Evolutionary conservation across 2,113 vertebrate species (phyloP).

Genomic region (Sminthopsis crassicaudata): DNA sequence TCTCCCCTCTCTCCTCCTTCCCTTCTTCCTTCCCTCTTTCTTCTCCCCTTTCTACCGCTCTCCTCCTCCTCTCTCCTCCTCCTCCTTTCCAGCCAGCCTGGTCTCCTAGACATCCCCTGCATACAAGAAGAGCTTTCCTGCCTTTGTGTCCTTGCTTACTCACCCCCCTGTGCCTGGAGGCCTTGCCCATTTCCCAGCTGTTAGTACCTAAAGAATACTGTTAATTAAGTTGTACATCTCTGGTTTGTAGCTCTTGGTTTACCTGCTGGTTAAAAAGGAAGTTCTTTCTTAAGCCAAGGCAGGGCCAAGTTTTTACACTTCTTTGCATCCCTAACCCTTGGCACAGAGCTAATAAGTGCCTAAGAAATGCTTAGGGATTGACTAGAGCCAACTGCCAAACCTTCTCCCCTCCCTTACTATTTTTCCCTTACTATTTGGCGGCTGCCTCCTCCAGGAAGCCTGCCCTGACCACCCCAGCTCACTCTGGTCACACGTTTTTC

Average conservation of each 20-base stretch:
- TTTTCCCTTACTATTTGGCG: background rate
- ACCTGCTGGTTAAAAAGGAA: background rate
- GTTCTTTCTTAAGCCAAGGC: background rate
- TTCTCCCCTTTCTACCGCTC: background rate
- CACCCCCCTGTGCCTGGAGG: background rate
- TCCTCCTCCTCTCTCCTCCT: background rate
- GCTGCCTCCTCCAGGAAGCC: background rate
- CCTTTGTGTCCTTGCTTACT: background rate
- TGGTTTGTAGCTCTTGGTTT: background rate
- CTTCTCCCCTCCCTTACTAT: background rate
- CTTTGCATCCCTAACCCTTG: background rate
- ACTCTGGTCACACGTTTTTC: background rate
- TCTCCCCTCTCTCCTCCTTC: background rate
- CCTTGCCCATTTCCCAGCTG: background rate
- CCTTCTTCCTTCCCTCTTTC: no score
- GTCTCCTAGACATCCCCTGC: background rate
- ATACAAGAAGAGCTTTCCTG: background rate
- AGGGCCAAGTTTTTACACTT: background rate
- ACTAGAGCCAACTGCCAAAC: conserved; percentile 19
- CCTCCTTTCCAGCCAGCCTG: background rate
- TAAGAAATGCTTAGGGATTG: background rate
- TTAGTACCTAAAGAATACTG: background rate
- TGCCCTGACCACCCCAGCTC: background rate
- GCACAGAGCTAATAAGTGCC: background rate
- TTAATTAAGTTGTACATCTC: background rate